A percentile compares a stretch with the other conserved stretches of the same genome.
These are phyloP conservation scores for Ariolimax columbianus DNA, from an alignment of 2,888 invertebrate genomes.

Conservation along the genomic window DNA sequence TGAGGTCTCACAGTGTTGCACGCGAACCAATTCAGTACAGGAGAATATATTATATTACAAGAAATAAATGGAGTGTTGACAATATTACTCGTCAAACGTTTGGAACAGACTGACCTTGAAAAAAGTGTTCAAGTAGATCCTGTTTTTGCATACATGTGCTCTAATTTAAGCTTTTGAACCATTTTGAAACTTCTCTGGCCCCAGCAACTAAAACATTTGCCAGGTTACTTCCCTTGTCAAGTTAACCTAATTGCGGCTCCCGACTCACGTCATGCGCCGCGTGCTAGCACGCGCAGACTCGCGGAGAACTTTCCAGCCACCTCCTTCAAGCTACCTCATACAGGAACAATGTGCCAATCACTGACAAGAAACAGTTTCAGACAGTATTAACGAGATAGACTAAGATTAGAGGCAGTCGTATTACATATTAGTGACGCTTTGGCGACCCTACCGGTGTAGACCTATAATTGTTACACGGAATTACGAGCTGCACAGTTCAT, in stretches of 20 bases:
- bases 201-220: neutral
- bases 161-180: neutral
- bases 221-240: slow-evolving; percentile 10
- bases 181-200: neutral
- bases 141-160: neutral
- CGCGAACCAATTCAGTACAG: neutral
- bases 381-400: neutral
- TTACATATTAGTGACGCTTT: too few species aligned
- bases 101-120: neutral
- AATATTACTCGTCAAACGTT: too few species aligned
- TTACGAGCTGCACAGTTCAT: too few species aligned
- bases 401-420: neutral
- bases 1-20: too few species aligned
- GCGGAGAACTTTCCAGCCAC: neutral
- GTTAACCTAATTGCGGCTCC: neutral
- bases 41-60: too few species aligned
- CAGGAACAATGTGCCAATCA: slow-evolving; percentile 12
- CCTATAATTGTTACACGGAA: too few species aligned
- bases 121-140: neutral
- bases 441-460: too few species aligned
- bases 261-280: neutral
- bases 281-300: slow-evolving; percentile 13
- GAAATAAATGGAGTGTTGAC: too few species aligned
- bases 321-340: neutral
- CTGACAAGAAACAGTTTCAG: neutral